Base-by-base conservation (phyloP, 2,113 vertebrate species). In the Orcinus orca region DNA sequence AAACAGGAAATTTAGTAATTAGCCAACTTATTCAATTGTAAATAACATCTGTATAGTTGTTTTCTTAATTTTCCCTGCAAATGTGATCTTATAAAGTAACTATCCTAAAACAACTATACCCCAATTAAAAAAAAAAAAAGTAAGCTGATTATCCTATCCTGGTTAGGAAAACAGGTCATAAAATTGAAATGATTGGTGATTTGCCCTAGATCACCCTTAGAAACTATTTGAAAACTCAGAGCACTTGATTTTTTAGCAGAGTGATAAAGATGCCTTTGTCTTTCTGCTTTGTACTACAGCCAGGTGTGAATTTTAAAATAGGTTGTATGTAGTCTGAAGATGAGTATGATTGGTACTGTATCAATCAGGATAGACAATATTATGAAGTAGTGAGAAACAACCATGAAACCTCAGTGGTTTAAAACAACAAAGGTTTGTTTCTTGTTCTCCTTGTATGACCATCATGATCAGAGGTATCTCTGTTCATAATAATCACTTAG, bases 381-480 rank as follows among this genome's bases (percentile, higher is more conserved):
- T 94, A 70, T 74, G 20, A 92, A 25, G 21, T 84, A 36, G 9
- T 88, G 36, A 91, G 83, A 93, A 97, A 77, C 29, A 96, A 83
- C 90, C 97, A 96, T 47, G 89, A 96, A 96, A 87, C 67, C 83
- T 96, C 95, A 97, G 47, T 86, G 62, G 50, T 96, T 91, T 86
- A 47, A 94, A 96, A 68, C 70, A 90, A 38, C 10, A 76, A 13
- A 77, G 55, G 26, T 94, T 88, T 95, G 47, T 96, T 82, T 96
- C n/a, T 93, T 86, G 18, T 21, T 74, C 60, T 87, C 60, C 9
- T 81, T 97, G 21, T 15, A 60, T 86, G 82, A 79, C n/a, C 25
- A 36, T 97, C 92, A 74, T 93, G 86, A 68, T 88, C 77, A 88
- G 44, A 71, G 77, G 29, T 60, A 73, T 77, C 36, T 90, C 23